Base-by-base conservation (phyloP, 2,888 invertebrate species). In the Epistrophe grossulariae region DNA sequence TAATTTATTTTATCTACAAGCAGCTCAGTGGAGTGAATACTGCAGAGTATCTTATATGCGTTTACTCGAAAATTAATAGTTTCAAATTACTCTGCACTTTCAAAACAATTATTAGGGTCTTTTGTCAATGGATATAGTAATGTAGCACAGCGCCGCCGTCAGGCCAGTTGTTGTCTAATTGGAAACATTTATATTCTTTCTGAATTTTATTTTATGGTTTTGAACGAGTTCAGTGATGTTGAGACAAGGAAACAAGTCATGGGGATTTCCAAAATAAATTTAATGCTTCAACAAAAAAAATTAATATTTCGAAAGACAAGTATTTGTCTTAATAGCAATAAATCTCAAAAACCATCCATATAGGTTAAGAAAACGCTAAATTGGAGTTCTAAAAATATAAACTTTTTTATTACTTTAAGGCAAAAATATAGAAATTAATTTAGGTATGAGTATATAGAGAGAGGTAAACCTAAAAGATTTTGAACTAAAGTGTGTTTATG, bases 11-110 rank as follows among this genome's bases (percentile, higher is more conserved):
- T 38, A 45, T 78, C 70, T 43, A 48, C 45, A 68, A 17, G 52
- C 50, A 71, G 50, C 43, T 28, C n/a, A 40, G 43, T 38, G 45
- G 5, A 43, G 35, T 45, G n/a, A 71, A 28, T 55, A 11, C n/a
- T 11, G 5, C 19, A 0, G 40, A 9, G 24, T 13, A 38, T 15
- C 11, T 10, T 50, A 15, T 68, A 28, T 70, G 70, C 45, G 78
- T 74, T 64, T 55, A 59, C 64, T 64, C 24, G 52, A 68, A 59
- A 79, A 87, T 87, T 83, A 87, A 87, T 87, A 79, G 83, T 70
- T 83, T 87, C 72, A 52, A 87, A 87, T 87, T 87, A 83, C 79
- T 82, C 79, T 72, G 66, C 83, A 87, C 79, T 83, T 76, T 79
- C 71, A 52, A 57, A 71, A 72, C 71, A 87, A 87, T 87, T 83